Base-by-base conservation (phyloP, 2,797 vertebrate species). In the Adrianichthys oophorus region DNA sequence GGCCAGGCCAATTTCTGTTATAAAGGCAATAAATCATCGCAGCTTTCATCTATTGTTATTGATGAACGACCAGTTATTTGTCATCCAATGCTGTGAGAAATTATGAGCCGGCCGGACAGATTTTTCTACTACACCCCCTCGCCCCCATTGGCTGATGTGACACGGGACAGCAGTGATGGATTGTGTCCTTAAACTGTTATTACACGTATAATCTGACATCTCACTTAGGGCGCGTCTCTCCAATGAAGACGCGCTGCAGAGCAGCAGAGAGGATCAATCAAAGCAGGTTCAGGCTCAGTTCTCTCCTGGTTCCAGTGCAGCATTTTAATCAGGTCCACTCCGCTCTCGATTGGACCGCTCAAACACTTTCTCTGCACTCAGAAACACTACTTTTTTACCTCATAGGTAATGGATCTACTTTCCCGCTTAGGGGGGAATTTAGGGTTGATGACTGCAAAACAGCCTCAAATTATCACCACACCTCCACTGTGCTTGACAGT, bases 31-130 rank as follows among this genome's bases (percentile, higher is more conserved):
- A 98, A 98, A 98, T 99, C 97, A 99, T 94, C 94, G 93, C 93
- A 94, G 88, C 94, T 95, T 94, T 95, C 96, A 95, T 96, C 94
- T 94, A 94, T 95, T 95, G 94, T 96, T 97, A 97, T 96, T 98
- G 95, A 99, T 97, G 95, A 98, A 97, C 90, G 93, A 92, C 94
- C 95, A 95, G 95, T 97, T 98, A 98, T 98, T 97, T 97, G 95
- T 95, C 94, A 94, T 96, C 94, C 96, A 96, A 96, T 96, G 92
- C 91, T 90, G 89, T 69, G 76, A 94, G 90, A 95, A 96, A 96
- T 92, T 93, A 95, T 95, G 93, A 96, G 93, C 94, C 93, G 81
- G 91, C 40, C 91, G 95, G 94, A 95, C 90, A 90, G 91, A 93
- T 94, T 92, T 93, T 87, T 71, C 91, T 71, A 21, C 42, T 81